Evolutionary conservation across 2,113 vertebrate species (phyloP).

Genomic region (Eretmochelys imbricata): DNA sequence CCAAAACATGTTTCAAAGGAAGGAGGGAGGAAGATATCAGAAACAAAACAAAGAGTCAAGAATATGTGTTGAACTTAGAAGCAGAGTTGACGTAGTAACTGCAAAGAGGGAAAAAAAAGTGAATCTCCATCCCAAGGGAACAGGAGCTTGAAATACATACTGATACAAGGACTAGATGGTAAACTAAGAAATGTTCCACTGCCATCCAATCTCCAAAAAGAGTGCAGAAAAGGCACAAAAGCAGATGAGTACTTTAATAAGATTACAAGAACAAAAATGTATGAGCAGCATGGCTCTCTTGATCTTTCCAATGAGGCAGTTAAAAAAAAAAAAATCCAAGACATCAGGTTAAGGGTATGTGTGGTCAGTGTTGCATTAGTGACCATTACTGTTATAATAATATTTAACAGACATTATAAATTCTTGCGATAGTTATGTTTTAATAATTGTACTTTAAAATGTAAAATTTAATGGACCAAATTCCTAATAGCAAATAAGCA

Average conservation of each 20-base stretch:
- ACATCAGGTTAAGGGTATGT: too few species aligned
- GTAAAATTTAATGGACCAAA: too few species aligned
- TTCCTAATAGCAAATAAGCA: too few species aligned
- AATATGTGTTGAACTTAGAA: background rate
- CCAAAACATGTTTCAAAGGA: background rate
- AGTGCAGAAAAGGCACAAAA: too few species aligned
- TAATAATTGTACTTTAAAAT: too few species aligned
- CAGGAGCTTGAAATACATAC: background rate
- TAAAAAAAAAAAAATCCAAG: too few species aligned
- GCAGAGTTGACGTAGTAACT: background rate
- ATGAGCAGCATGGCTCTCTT: background rate
- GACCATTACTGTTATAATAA: too few species aligned
- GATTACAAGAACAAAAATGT: background rate
- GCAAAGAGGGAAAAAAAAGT: background rate
- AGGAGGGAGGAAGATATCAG: background rate
- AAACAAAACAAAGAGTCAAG: rapidly evolving
- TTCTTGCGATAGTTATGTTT: too few species aligned
- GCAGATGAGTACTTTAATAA: background rate
- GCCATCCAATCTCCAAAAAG: too few species aligned
- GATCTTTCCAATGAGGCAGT: background rate
- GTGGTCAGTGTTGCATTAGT: too few species aligned
- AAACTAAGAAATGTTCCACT: background rate
- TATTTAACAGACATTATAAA: too few species aligned
- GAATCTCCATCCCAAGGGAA: background rate
- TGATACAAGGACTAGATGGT: background rate